Evolutionary conservation across 2,888 invertebrate species (phyloP).

Genomic region (Dryocosmus kuriphilus): DNA sequence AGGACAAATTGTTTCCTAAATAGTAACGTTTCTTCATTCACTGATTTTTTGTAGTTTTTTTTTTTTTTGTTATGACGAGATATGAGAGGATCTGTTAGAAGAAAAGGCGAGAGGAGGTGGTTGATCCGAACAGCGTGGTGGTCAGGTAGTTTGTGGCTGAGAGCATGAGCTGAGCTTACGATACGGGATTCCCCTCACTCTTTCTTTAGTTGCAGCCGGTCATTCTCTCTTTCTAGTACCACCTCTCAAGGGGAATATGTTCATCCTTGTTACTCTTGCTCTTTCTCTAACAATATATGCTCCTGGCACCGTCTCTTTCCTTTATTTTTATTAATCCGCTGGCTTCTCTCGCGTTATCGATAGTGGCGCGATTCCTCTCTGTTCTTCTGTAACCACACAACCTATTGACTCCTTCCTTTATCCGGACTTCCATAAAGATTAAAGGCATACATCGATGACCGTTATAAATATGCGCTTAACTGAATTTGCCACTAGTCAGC

Average conservation of each 20-base stretch:
- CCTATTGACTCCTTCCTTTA: not conserved
- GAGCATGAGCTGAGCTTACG: slow-evolving; percentile 57
- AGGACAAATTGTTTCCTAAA: not conserved
- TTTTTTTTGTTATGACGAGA: not conserved
- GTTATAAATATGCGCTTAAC: not conserved
- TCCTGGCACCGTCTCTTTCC: slow-evolving; percentile 30
- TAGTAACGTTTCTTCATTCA: slow-evolving; percentile 7
- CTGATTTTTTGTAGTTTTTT: not conserved
- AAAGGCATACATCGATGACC: not conserved
- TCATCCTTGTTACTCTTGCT: slow-evolving; percentile 32
- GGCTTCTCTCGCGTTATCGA: not conserved
- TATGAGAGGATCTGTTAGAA: slow-evolving; percentile 7
- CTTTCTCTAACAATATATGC: slow-evolving; percentile 13
- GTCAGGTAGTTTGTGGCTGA: slow-evolving; percentile 76
- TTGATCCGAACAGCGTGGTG: slow-evolving; percentile 73
- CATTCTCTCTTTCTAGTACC: slow-evolving; percentile 45
- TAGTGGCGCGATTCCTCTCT: slow-evolving; percentile 6
- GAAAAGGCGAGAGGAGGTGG: slow-evolving; percentile 59
- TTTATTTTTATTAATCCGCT: slow-evolving; percentile 18
- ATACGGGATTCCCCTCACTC: slow-evolving; percentile 24
- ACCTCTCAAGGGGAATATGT: slow-evolving; percentile 14
- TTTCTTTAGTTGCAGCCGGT: slow-evolving; percentile 30
- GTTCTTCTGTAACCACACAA: slow-evolving; percentile 11
- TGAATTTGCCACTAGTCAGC: too few relatives aligned
- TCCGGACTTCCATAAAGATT: not conserved